A percentile compares a stretch with the other conserved stretches of the same genome.
Evolutionary conservation across 2,888 invertebrate species (phyloP).

Genomic region (Pammene fasciana): DNA sequence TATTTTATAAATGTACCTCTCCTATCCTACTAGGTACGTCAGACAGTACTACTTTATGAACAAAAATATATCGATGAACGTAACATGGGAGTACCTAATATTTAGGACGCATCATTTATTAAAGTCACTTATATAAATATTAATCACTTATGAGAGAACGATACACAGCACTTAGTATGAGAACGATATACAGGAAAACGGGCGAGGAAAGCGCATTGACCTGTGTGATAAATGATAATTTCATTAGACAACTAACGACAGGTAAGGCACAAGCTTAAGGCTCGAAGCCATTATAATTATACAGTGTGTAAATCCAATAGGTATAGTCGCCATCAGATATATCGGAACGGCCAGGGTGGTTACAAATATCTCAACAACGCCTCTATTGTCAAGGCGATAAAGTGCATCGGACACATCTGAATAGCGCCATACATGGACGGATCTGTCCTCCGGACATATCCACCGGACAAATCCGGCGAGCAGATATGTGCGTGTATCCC

Average conservation of each 20-base stretch:
- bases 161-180: conserved; percentile 1
- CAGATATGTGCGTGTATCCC: too few relatives aligned
- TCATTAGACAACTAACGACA: conserved; percentile 25
- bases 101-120: neutral
- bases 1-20: neutral
- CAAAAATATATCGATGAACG: neutral
- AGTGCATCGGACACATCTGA: too few relatives aligned
- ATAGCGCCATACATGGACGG: too few relatives aligned
- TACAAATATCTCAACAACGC: too few relatives aligned
- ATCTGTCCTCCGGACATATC: too few relatives aligned
- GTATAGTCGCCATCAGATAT: too few relatives aligned
- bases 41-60: neutral
- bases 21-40: neutral
- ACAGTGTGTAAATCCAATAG: too few relatives aligned
- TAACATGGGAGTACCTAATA: neutral
- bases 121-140: neutral
- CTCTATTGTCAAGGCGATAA: too few relatives aligned
- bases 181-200: conserved; percentile 8
- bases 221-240: conserved; percentile 29
- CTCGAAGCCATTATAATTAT: neutral
- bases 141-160: too few relatives aligned
- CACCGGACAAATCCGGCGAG: too few relatives aligned
- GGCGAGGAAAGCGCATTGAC: conserved; percentile 17
- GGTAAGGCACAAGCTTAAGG: neutral
- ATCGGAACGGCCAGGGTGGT: too few relatives aligned